Evolutionary conservation across 2,113 vertebrate genomes (phyloP), one percentile per base, ranked within the genome.

Genomic region (Oceanodroma tethys): DNA sequence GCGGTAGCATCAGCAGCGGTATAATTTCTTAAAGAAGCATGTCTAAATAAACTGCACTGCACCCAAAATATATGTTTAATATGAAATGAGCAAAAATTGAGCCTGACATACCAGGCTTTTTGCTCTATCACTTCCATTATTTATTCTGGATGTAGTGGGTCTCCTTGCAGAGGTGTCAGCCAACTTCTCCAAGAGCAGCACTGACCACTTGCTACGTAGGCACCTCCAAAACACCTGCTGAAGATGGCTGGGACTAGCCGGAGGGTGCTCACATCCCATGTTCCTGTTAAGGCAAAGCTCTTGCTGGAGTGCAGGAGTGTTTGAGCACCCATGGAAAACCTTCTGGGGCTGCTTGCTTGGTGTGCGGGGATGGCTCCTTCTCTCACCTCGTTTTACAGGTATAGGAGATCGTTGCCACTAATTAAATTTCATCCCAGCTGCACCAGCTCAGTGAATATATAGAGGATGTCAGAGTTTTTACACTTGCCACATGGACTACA

Each of bases 341-440:
- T 10, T n/a, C 25, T 53, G 66, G 47, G 48, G n/a, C 13, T 89
- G 27, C 52, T 34, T 53, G 29, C 25, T 23, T 1, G 19, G 8
- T 0, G 4, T 9, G 17, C 0, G 1, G 1, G 60, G 6, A 4
- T 2, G 12, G 4, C 7, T 72, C 12, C 70, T 68, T 12, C 30
- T 68, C 66, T 38, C 1, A 1, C 14, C 40, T 50, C 3, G 0
- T 63, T 56, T 55, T 9, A 7, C 20, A 29, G 4, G 2, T 56
- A 13, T 42, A 47, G 47, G n/a, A 88, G 29, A 32, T 15, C 2
- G 1, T 70, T 91, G 19, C 29, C 15, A 2, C 10, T 2, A 27
- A 16, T 6, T 6, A 3, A 4, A 30, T 20, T 36, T 67, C 52
- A 56, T 11, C 20, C 38, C 1, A 2, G 40, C n/a, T 4, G 10